These are phyloP conservation scores for Trichoplax adhaerens DNA, from an alignment of 37 sponge, comb jelly and placozoan genomes.

Conservation along the genomic window DNA sequence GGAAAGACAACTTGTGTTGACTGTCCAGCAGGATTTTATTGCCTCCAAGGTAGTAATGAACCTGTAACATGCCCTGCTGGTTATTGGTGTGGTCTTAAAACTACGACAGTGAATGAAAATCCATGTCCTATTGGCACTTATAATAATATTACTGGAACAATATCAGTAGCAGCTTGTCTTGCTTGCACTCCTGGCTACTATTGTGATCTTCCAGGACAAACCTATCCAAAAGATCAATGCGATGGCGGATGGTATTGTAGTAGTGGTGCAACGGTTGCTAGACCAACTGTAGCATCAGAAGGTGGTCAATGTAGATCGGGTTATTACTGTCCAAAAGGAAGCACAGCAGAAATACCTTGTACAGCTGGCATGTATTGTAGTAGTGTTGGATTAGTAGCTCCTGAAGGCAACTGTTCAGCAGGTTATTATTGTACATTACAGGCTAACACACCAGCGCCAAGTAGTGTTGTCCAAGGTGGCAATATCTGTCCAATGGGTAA, in stretches of 20 bases:
- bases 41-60: neutral
- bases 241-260: slow-evolving; percentile 21
- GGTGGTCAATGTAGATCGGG: slow-evolving; percentile 12
- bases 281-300: neutral
- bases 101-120: neutral
- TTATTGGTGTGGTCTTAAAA: slow-evolving; percentile 1
- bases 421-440: slow-evolving; percentile 10
- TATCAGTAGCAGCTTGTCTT: neutral
- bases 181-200: slow-evolving; percentile 11
- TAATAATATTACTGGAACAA: neutral
- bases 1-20: neutral
- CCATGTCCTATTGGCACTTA: slow-evolving; percentile 16
- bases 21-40: slow-evolving; percentile 9
- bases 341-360: neutral
- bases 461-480: neutral
- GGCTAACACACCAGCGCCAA: neutral
- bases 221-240: slow-evolving; percentile 1
- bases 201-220: neutral
- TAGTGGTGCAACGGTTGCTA: slow-evolving; percentile 12
- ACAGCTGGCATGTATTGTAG: slow-evolving; percentile 20
- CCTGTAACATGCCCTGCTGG: slow-evolving; percentile 1
- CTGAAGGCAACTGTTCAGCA: slow-evolving; percentile 3
- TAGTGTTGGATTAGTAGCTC: neutral
- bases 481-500: slow-evolving; percentile 13
- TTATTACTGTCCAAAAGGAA: slow-evolving; percentile 27